Conservation (phyloP, 1,140 invertebrate species). For the Hyles vespertilio region DNA sequence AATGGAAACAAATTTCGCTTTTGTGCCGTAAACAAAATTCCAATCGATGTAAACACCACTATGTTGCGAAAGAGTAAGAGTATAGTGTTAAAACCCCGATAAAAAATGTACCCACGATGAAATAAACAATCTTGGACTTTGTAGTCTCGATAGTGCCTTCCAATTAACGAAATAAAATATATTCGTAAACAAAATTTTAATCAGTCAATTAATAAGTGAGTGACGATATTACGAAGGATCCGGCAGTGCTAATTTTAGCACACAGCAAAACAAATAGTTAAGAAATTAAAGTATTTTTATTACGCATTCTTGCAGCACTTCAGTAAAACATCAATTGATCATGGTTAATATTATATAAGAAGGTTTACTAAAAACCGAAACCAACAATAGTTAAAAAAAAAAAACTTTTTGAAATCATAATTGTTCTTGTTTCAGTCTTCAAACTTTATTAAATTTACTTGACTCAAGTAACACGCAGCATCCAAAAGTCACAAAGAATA, state of each 20-base stretch:
- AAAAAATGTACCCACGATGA: slow-evolving; percentile 6
- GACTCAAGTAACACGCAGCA: slow-evolving; percentile 41
- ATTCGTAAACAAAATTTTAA: slow-evolving; percentile 17
- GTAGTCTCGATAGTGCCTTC: slow-evolving; percentile 27
- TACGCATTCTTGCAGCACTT: too few relatives aligned
- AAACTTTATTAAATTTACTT: slow-evolving; percentile 48
- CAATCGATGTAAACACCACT: too few relatives aligned
- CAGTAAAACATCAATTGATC: not conserved
- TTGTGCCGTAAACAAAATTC: too few relatives aligned
- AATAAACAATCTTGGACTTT: slow-evolving; percentile 39
- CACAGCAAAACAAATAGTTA: slow-evolving; percentile 11
- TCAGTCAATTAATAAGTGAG: slow-evolving; percentile 10
- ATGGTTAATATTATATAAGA: too few relatives aligned
- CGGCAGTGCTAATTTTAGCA: slow-evolving; percentile 12
- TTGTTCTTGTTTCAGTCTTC: slow-evolving; percentile 32
- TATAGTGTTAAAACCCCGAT: not conserved
- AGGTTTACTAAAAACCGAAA: too few relatives aligned
- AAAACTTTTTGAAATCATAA: not conserved
- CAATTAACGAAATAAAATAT: slow-evolving; percentile 29
- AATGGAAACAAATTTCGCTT: too few relatives aligned
- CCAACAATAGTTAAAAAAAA: slow-evolving; percentile 1
- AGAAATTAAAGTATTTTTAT: not conserved
- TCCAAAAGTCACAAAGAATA: slow-evolving; percentile 37
- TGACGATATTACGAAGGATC: slow-evolving; percentile 4
- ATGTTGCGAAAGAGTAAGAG: slow-evolving; percentile 1